Conservation (phyloP, 1,140 invertebrate species). For the Araneus ventricosus region DNA sequence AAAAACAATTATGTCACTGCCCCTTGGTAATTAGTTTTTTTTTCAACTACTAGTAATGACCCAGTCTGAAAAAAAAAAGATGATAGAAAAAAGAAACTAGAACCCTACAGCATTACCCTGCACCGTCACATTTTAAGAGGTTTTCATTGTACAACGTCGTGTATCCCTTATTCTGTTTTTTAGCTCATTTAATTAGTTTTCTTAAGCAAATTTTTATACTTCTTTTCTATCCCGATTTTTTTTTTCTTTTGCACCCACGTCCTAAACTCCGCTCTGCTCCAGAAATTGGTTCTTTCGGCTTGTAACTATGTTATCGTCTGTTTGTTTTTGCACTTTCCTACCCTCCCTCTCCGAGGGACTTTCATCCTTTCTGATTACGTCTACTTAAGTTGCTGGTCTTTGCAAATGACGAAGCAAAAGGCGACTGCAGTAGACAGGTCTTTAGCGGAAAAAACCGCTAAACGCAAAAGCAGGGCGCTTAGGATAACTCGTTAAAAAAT, state of each 20-base stretch:
- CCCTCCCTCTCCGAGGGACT: constrained; percentile 29
- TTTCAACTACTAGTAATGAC: constrained; percentile 70
- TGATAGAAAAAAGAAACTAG: constrained; percentile 10
- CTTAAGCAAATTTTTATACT: constrained; percentile 72
- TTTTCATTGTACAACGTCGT: constrained; percentile 74
- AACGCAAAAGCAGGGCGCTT: constrained; percentile 19
- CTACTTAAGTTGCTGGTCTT: constrained; percentile 69
- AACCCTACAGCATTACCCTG: constrained; percentile 62
- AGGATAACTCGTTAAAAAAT: constrained; percentile 55
- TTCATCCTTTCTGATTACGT: constrained; percentile 73
- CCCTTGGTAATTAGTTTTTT: constrained; percentile 75
- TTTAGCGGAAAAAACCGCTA: constrained; percentile 62
- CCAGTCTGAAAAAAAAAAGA: constrained; percentile 39
- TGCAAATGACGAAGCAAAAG: constrained; percentile 62
- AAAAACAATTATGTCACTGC: constrained; percentile 75
- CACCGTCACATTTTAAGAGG: constrained; percentile 74
- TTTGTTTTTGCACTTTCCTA: constrained; percentile 55
- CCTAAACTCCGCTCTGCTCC: constrained; percentile 14
- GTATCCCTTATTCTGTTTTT: constrained; percentile 69
- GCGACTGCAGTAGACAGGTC: constrained; percentile 62
- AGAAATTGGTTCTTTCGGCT: constrained; percentile 61
- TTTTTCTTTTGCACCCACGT: constrained; percentile 44
- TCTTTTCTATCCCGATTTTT: constrained; percentile 41
- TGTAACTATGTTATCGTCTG: constrained; percentile 74
- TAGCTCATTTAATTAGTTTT: constrained; percentile 75